Evolutionary conservation across 1,140 invertebrate genomes (phyloP).

Genomic region (Magallana ariakensis): DNA sequence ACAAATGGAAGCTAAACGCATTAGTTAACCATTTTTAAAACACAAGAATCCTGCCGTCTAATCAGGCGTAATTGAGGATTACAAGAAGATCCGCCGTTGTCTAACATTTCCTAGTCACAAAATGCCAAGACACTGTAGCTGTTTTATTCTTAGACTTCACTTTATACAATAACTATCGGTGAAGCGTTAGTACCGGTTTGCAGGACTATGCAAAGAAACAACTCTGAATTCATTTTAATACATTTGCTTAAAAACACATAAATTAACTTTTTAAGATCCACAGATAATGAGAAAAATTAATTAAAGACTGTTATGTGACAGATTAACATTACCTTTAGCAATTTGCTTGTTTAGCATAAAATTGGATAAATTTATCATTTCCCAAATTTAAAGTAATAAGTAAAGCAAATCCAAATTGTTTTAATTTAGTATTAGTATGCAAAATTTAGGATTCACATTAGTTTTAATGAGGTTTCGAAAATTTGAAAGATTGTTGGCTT

Average conservation of each 20-base stretch:
- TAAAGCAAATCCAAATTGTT: background rate
- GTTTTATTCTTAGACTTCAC: background rate
- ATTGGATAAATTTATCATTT: conserved; percentile 12
- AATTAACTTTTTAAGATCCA: conserved; percentile 23
- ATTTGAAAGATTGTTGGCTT: too few relatives aligned
- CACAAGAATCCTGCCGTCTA: conserved; percentile 17
- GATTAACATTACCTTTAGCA: conserved; percentile 22
- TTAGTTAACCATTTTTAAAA: conserved; percentile 26
- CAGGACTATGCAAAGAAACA: conserved; percentile 6
- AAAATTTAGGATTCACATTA: background rate
- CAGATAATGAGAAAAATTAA: background rate
- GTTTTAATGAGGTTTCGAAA: too few relatives aligned
- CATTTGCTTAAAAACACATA: conserved; percentile 34
- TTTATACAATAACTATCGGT: background rate
- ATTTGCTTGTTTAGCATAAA: conserved; percentile 25
- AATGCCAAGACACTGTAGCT: background rate
- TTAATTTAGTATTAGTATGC: background rate
- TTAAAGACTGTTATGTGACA: background rate
- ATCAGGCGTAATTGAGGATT: background rate
- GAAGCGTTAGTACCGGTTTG: background rate
- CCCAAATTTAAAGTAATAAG: background rate
- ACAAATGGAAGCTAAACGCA: background rate
- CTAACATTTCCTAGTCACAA: conserved; percentile 17
- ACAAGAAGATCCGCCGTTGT: background rate
- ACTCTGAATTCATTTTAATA: conserved; percentile 33